Percentiles rank a stretch among this genome's conserved stretches.
Conservation (phyloP, 2,888 invertebrate genomes). For the Cantharis nigra region DNA sequence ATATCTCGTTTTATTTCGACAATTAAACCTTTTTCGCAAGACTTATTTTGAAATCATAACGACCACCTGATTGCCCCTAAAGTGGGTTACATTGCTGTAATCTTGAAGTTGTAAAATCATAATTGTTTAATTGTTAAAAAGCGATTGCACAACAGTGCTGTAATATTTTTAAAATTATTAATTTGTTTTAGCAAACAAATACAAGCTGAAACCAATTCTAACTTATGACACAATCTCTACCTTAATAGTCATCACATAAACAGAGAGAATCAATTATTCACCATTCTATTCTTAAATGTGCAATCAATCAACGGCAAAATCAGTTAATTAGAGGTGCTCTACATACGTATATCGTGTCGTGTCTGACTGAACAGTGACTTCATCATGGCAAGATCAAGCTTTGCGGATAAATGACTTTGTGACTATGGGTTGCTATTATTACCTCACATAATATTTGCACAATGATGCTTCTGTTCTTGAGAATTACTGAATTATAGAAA, state of each 20-base stretch:
- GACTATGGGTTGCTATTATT: background rate
- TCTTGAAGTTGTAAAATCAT: too few relatives aligned
- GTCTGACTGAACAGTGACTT: background rate
- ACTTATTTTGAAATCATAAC: too few relatives aligned
- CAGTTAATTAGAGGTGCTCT: background rate
- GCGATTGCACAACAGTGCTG: background rate
- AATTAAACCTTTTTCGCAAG: too few relatives aligned
- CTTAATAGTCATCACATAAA: background rate
- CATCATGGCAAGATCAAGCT: background rate
- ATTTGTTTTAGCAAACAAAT: background rate
- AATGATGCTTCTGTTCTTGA: background rate
- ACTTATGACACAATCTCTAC: background rate
- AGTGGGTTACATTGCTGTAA: too few relatives aligned
- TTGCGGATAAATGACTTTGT: background rate
- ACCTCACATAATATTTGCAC: background rate
- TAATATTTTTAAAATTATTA: background rate
- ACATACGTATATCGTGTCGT: background rate
- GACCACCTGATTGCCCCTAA: too few relatives aligned
- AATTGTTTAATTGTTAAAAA: background rate
- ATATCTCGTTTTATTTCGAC: too few relatives aligned
- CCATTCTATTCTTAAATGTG: background rate
- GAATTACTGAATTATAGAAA: background rate
- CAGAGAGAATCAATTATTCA: background rate
- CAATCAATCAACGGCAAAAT: background rate
- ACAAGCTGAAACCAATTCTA: background rate